These are phyloP conservation scores for Agrotis puta DNA, from an alignment of 2,888 invertebrate genomes.

Conservation along the genomic window DNA sequence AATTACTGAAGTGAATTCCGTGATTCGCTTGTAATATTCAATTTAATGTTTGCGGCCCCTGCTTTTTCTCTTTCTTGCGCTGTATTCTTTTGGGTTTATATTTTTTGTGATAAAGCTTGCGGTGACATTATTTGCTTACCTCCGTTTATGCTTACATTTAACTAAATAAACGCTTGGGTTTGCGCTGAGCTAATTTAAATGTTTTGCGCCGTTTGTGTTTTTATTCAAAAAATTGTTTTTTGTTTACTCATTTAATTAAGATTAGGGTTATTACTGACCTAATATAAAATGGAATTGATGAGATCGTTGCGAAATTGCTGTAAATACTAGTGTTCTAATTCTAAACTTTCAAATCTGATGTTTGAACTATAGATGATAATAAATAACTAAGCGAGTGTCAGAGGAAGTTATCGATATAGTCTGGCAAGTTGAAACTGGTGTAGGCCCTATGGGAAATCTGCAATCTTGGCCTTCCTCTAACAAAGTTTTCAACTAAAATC, in stretches of 20 bases:
- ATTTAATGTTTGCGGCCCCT: slow-evolving; percentile 72
- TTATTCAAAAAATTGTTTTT: slow-evolving; percentile 3
- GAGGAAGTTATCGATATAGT: slow-evolving; percentile 88
- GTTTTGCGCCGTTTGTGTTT: slow-evolving; percentile 20
- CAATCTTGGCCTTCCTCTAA: slow-evolving; percentile 89
- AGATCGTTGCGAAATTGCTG: neutral
- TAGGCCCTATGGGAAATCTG: slow-evolving; percentile 88
- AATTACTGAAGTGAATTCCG: slow-evolving; percentile 85
- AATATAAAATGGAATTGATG: neutral
- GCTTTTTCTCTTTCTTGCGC: slow-evolving; percentile 61
- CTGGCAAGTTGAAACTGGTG: slow-evolving; percentile 87
- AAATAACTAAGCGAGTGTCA: slow-evolving; percentile 82
- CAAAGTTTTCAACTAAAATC: slow-evolving; percentile 90
- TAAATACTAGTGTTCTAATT: neutral
- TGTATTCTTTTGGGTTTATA: slow-evolving; percentile 65
- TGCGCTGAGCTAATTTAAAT: slow-evolving; percentile 34
- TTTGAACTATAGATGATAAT: slow-evolving; percentile 69
- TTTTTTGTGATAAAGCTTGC: slow-evolving; percentile 59
- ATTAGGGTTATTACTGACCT: neutral
- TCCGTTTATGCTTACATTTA: slow-evolving; percentile 58
- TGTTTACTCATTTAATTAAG: neutral
- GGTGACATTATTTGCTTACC: slow-evolving; percentile 57
- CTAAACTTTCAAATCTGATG: slow-evolving; percentile 9
- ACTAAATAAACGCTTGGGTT: slow-evolving; percentile 50
- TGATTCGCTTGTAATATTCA: slow-evolving; percentile 84